Percentiles rank a stretch among this genome's conserved stretches.
phyloP scores from a whole-genome alignment of 1,140 invertebrate genomes.

The Trachymyrmex septentrionalis region DNA sequence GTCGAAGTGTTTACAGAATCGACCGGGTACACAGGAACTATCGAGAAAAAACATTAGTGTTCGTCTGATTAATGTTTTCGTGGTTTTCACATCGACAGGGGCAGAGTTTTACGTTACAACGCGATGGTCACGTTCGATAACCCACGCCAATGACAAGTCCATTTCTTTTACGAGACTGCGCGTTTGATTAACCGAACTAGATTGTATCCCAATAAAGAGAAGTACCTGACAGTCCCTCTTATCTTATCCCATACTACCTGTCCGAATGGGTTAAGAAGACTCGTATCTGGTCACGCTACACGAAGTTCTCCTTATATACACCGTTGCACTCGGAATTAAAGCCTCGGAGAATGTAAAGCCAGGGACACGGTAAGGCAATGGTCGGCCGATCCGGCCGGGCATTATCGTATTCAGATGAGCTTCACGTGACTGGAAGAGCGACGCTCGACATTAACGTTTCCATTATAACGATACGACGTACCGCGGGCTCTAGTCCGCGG shows the following conservation, averaged over 20 bases:
- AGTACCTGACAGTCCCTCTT: conserved; percentile 61
- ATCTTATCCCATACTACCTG: conserved; percentile 72
- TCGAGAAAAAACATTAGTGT: conserved; percentile 31
- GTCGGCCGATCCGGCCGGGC: conserved; percentile 53
- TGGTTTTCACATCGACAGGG: background rate
- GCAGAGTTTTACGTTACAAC: background rate
- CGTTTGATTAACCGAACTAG: conserved; percentile 65
- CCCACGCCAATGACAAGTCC: conserved; percentile 32
- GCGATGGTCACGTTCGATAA: conserved; percentile 19
- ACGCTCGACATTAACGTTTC: conserved; percentile 75
- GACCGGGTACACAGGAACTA: background rate
- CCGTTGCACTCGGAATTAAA: conserved; percentile 71
- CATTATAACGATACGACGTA: conserved; percentile 66
- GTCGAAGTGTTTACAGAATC: background rate
- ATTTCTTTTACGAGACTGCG: conserved; percentile 37
- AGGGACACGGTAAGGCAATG: conserved; percentile 75
- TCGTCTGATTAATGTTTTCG: conserved; percentile 22
- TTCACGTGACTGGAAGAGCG: conserved; percentile 67
- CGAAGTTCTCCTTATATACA: conserved; percentile 46
- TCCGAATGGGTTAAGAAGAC: conserved; percentile 67
- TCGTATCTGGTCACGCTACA: conserved; percentile 78
- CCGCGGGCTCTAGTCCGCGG: conserved; percentile 2
- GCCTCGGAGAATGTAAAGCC: conserved; percentile 51
- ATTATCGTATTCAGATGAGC: conserved; percentile 73
- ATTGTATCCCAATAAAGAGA: conserved; percentile 73